These are phyloP conservation scores for Onychorhynchus coronatus DNA, from an alignment of 2,113 vertebrate species.

Conservation along the genomic window DNA sequence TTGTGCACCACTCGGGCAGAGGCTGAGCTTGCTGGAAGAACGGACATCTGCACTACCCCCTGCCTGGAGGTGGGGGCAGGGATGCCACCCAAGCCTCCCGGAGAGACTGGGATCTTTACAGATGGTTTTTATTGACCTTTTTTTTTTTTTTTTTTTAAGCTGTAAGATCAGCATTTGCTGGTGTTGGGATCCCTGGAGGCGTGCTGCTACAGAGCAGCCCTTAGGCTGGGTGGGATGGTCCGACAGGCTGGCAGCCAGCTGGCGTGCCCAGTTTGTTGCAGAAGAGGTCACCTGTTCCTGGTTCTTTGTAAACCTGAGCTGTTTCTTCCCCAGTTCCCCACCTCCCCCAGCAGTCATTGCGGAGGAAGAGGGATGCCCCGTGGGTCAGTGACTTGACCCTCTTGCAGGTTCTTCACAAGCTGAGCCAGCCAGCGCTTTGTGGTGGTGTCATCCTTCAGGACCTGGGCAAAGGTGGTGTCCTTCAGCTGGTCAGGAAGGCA, in stretches of 20 bases:
- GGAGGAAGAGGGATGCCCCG: constrained; percentile 92
- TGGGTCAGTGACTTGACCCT: constrained; percentile 95
- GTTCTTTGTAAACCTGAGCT: constrained; percentile 77
- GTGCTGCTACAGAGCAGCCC: constrained; percentile 66
- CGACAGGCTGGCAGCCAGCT: constrained; percentile 29
- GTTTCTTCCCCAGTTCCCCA: constrained; percentile 57
- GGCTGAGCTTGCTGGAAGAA: background rate
- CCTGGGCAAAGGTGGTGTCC: constrained; percentile 96
- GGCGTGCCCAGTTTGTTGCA: constrained; percentile 10
- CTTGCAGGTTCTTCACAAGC: constrained; percentile 97
- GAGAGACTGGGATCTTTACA: background rate
- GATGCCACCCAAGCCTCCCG: constrained; percentile 27
- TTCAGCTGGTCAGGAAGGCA: constrained; percentile 98
- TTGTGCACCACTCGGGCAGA: background rate
- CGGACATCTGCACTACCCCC: background rate
- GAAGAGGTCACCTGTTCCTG: constrained; percentile 72
- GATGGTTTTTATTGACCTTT: background rate
- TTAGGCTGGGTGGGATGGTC: constrained; percentile 47
- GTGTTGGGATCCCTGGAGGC: constrained; percentile 67
- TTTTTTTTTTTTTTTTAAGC: background rate
- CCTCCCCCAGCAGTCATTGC: constrained; percentile 78
- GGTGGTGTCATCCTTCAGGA: constrained; percentile 98
- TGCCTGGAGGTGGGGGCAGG: constrained; percentile 18
- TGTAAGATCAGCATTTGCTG: constrained; percentile 71
- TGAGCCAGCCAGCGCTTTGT: constrained; percentile 99